Conservation (phyloP, 2,113 vertebrate genomes). For the Platysternon megacephalum region DNA sequence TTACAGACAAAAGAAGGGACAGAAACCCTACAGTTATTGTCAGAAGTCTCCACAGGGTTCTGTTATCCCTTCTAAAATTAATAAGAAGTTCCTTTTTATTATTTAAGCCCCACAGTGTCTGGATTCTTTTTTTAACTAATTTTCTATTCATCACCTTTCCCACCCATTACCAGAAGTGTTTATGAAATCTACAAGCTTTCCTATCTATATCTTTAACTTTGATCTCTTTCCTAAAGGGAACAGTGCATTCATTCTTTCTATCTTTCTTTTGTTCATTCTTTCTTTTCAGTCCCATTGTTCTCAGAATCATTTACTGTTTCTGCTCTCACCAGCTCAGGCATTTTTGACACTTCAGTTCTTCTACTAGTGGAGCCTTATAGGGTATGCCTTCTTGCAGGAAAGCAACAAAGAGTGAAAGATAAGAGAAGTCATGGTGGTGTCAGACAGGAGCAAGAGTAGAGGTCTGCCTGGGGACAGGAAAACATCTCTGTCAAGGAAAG, state of each 20-base stretch:
- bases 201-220: background rate
- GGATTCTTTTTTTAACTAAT: background rate
- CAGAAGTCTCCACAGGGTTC: background rate
- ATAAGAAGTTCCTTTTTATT: background rate
- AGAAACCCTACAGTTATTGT: background rate
- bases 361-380: background rate
- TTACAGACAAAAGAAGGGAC: background rate
- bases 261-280: background rate
- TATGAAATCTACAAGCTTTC: background rate
- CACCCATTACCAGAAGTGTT: background rate
- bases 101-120: background rate
- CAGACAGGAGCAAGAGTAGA: background rate
- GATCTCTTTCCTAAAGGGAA: background rate
- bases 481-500: background rate
- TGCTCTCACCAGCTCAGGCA: background rate
- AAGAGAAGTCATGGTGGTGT: background rate
- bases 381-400: background rate
- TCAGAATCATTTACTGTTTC: background rate
- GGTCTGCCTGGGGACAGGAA: background rate
- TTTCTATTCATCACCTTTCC: background rate
- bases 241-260: background rate
- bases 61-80: background rate
- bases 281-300: conserved; percentile 17
- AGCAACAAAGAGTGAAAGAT: background rate
- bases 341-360: conserved; percentile 23